Percentiles rank a stretch among this genome's conserved stretches.
phyloP scores from a whole-genome alignment of 2,797 vertebrate species.

The Sebastes trivittatus region DNA sequence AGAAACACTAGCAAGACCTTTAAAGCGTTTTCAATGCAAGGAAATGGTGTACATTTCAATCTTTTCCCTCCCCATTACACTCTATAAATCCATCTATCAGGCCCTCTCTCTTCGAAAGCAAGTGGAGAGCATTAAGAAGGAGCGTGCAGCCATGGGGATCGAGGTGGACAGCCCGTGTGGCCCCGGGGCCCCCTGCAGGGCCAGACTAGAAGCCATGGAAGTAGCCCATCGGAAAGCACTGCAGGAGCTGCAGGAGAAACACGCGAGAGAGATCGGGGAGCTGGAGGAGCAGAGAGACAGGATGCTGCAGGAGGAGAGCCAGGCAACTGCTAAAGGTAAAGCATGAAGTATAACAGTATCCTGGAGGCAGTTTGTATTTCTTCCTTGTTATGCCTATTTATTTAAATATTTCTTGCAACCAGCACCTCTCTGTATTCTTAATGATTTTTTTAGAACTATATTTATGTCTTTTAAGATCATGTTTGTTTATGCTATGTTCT shows the following conservation, averaged over 20 bases:
- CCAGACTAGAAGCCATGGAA: constrained; percentile 89
- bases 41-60: background rate
- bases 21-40: background rate
- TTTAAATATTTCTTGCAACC: background rate
- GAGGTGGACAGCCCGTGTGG: constrained; percentile 72
- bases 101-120: constrained; percentile 72
- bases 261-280: constrained; percentile 84
- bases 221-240: constrained; percentile 86
- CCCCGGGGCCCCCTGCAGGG: constrained; percentile 82
- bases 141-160: constrained; percentile 28
- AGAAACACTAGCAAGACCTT: background rate
- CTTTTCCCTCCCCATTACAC: background rate
- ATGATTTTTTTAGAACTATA: background rate
- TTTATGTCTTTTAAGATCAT: background rate
- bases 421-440: background rate
- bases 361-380: background rate
- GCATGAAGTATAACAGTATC: background rate
- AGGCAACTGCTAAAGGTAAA: constrained; percentile 85
- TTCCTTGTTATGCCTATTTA: background rate
- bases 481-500: background rate
- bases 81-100: constrained; percentile 44
- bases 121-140: constrained; percentile 64
- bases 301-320: constrained; percentile 87
- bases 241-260: constrained; percentile 87
- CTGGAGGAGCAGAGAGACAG: constrained; percentile 86